A percentile compares a stretch with the other conserved stretches of the same genome.
Evolutionary conservation across 2,888 invertebrate genomes (phyloP).

Genomic region (Gari tellinella): DNA sequence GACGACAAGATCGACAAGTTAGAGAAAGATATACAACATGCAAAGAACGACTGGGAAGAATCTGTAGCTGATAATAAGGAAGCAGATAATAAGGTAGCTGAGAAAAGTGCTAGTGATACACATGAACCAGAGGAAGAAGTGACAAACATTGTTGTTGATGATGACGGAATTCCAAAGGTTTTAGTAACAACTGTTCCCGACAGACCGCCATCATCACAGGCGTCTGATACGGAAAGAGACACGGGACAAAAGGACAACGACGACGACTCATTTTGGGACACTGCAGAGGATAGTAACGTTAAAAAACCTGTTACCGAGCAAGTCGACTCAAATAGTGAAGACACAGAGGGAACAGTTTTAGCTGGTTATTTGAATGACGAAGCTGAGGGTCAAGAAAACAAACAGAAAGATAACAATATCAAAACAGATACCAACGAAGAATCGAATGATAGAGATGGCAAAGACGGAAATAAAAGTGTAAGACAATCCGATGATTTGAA

Average conservation of each 20-base stretch:
- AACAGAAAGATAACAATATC: neutral
- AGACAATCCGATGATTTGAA: neutral
- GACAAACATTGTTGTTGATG: slow-evolving; percentile 32
- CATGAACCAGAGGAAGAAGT: slow-evolving; percentile 1
- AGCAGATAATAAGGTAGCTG: neutral
- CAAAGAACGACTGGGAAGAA: slow-evolving; percentile 7
- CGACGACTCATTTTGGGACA: neutral
- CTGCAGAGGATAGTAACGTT: neutral
- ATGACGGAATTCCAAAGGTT: slow-evolving; percentile 32
- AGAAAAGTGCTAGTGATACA: neutral
- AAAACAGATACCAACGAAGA: neutral
- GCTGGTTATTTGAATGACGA: neutral
- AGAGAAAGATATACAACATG: slow-evolving; percentile 1
- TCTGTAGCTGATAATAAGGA: neutral
- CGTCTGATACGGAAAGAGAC: slow-evolving; percentile 6
- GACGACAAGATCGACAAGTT: neutral
- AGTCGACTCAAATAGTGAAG: no score
- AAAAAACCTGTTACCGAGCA: neutral
- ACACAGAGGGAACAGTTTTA: neutral
- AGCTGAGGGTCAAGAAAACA: neutral
- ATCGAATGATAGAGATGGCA: neutral
- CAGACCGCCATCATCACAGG: slow-evolving; percentile 22
- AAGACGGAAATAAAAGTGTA: neutral
- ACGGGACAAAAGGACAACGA: neutral
- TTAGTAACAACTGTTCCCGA: slow-evolving; percentile 23